Conservation (phyloP, 2,888 invertebrate genomes). For the Nebria brevicollis region DNA sequence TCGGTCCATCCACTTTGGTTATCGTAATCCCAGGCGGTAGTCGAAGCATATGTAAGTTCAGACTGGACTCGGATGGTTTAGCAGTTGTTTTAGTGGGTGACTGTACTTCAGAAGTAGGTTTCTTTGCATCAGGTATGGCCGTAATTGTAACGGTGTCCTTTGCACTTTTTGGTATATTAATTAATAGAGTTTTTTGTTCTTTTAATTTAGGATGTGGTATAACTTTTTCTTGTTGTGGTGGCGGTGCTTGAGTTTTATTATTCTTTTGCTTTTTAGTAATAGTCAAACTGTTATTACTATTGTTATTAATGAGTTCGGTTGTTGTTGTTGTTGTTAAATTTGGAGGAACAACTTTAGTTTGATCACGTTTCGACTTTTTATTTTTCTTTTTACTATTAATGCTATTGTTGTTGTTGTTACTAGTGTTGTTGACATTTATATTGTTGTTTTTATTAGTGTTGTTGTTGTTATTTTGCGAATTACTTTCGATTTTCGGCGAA, state of each 20-base stretch:
- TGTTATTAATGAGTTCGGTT: conserved; percentile 8
- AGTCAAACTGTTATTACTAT: conserved; percentile 16
- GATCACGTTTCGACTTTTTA: conserved; percentile 48
- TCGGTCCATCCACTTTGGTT: conserved; percentile 64
- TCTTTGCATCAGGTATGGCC: conserved; percentile 39
- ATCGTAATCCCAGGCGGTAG: conserved; percentile 63
- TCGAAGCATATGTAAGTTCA: conserved; percentile 59
- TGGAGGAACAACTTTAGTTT: conserved; percentile 31
- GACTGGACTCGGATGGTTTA: conserved; percentile 48
- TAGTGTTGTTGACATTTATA: conserved; percentile 33
- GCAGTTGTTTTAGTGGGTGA: conserved; percentile 52
- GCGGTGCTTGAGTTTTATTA: neutral
- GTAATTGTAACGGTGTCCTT: conserved; percentile 15
- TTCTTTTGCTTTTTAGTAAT: neutral
- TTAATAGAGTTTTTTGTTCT: neutral
- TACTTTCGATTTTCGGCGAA: conserved; percentile 28
- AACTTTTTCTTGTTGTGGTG: conserved; percentile 46
- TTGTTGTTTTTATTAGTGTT: conserved; percentile 28
- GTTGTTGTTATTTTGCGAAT: conserved; percentile 40
- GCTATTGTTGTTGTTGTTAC: conserved; percentile 5
- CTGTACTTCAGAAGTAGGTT: conserved; percentile 51
- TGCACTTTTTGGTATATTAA: conserved; percentile 27
- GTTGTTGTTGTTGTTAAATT: neutral
- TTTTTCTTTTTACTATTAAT: conserved; percentile 50
- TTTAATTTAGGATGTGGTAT: neutral